phyloP scores from a whole-genome alignment of 1,140 invertebrate species.

The Luehdorfia chinensis region DNA sequence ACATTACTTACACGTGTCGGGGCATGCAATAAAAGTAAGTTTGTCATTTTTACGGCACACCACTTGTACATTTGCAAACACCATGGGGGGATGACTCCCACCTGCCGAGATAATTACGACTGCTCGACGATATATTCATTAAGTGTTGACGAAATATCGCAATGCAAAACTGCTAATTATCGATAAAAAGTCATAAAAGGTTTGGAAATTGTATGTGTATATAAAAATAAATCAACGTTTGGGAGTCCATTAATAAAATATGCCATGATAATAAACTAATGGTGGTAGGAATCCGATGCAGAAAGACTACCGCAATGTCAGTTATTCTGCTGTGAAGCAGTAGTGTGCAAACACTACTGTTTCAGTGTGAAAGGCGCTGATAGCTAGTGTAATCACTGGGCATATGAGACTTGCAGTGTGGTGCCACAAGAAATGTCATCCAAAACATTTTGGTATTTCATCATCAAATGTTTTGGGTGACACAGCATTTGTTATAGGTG shows the following conservation, averaged over 20 bases:
- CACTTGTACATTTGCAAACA: slow-evolving; percentile 47
- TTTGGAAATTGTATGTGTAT: neutral
- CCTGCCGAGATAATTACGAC: slow-evolving; percentile 44
- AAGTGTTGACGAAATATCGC: slow-evolving; percentile 26
- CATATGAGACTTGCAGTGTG: too few relatives aligned
- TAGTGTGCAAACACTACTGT: too few relatives aligned
- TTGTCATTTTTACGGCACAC: slow-evolving; percentile 64
- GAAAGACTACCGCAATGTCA: too few relatives aligned
- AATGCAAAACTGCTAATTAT: slow-evolving; percentile 10
- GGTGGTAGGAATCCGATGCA: too few relatives aligned
- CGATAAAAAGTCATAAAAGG: slow-evolving; percentile 6
- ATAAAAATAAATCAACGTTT: neutral
- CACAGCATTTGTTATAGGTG: too few relatives aligned
- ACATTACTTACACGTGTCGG: slow-evolving; percentile 59
- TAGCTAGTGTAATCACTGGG: too few relatives aligned
- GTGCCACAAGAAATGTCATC: too few relatives aligned
- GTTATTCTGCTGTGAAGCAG: too few relatives aligned
- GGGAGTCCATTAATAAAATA: neutral
- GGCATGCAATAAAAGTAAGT: slow-evolving; percentile 54
- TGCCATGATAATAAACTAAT: too few relatives aligned
- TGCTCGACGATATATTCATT: slow-evolving; percentile 43
- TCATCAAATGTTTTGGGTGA: too few relatives aligned
- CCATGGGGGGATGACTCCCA: slow-evolving; percentile 36
- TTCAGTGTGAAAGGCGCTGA: too few relatives aligned
- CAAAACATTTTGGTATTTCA: too few relatives aligned